Evolutionary conservation across 1,140 invertebrate genomes (phyloP), one percentile per base, ranked within the genome.

Genomic region (Reticulitermes speratus): DNA sequence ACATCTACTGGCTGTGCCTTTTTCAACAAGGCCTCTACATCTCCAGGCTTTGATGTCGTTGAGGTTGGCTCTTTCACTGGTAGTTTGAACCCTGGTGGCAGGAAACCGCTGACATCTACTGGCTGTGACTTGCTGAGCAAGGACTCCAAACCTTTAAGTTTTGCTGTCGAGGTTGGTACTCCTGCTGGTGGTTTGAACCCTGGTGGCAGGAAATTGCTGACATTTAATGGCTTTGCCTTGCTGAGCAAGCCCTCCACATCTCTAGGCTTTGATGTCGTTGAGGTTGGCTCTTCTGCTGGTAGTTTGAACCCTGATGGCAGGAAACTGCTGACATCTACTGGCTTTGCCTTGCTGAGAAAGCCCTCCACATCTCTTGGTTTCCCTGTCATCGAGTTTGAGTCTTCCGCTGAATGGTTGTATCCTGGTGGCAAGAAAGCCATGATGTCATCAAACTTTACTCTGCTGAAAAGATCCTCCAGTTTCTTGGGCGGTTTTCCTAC

Each of bases 221-320:
- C 89, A 87, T 95, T 94, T 32, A 94, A 88, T 93, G 82, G 90
- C 89, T 82, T 83, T 59, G 85, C 85, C 52, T 75, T 75, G 23
- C 44, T 86, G 3, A 86, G 44, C 1, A 86, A 30, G 12, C 85
- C 52, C 19, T 86, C 85, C 8, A 82, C 38, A 8, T 21, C 44
- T 7, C 21, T 25, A 9, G 85, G 69, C 55, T 86, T 86, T 30
- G 21, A 87, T 12, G 75, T 52, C 8, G 85, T 91, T 85, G 91
- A 90, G 0, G 91, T 90, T 30, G 85, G 11, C 19, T 88, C 88
- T 87, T 91, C 89, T 88, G 92, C 92, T 82, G 92, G 90, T 16
- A 91, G 90, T 85, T 92, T 94, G 88, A 93, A 95, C 88, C 94
- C 95, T 87, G 94, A 94, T 32, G 95, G 96, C 69, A 96, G 90